phyloP scores from a whole-genome alignment of 2,113 vertebrate species.

The Sphaerodactylus townsendi region DNA sequence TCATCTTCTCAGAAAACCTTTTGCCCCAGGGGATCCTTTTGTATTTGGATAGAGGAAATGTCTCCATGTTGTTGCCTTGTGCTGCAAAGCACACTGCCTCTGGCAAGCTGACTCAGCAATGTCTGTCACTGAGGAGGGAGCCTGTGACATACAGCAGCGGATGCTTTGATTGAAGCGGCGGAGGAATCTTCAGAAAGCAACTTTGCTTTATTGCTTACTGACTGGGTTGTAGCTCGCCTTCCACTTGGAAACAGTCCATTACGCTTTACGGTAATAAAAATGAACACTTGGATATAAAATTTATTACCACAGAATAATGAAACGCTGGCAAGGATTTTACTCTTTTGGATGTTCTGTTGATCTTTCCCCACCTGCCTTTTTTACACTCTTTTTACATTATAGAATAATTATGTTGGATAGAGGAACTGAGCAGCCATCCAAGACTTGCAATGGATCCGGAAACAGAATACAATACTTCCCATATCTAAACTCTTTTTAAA shows the following conservation, averaged over 20 bases:
- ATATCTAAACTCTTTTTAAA: neutral
- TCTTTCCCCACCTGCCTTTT: constrained; percentile 19
- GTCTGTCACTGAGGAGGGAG: fast-evolving
- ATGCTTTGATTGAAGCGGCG: neutral
- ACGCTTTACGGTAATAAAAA: constrained; percentile 45
- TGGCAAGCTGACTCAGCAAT: constrained; percentile 8
- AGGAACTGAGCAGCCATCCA: neutral
- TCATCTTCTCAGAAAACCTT: neutral
- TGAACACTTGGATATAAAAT: constrained; percentile 44
- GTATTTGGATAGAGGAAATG: neutral
- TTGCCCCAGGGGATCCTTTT: neutral
- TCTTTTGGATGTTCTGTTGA: constrained; percentile 11
- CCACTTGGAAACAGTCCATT: constrained; percentile 53
- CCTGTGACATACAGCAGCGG: constrained; percentile 16
- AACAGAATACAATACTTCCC: neutral
- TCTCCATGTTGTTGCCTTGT: neutral
- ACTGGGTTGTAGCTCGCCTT: constrained; percentile 2
- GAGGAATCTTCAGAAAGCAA: constrained; percentile 42
- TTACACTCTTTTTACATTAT: constrained; percentile 13
- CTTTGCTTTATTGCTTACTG: constrained; percentile 55
- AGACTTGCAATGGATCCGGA: neutral
- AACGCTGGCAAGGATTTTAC: constrained; percentile 30
- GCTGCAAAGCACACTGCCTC: neutral
- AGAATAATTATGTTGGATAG: neutral
- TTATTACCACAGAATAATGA: constrained; percentile 58